Base-by-base conservation (phyloP, 2,888 invertebrate species). In the Tanypteryx hageni region DNA sequence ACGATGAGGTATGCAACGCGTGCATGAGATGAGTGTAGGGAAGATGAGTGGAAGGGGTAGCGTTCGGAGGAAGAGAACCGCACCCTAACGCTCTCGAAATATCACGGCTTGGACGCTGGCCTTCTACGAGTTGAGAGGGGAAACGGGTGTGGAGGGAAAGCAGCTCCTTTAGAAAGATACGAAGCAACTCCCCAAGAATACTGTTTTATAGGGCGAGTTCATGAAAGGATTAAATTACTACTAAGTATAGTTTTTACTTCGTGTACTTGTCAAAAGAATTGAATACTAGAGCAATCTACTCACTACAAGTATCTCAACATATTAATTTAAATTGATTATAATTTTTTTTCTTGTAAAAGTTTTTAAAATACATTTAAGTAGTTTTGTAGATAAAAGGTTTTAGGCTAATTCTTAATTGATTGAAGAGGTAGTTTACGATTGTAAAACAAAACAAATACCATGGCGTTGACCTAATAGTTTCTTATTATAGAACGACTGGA, bases 1-100 rank as follows among this genome's bases (percentile, higher is more conserved):
- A n/a, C 4, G 68, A 68, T 18, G 22, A 68, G 22, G n/a, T 68
- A 68, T 68, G 68, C n/a, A 68, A 22, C 68, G 22, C 68, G 68
- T 68, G 76, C 76, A 76, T 13, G 22, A 27, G 76, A 76, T 18
- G 76, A 11, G 76, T 22, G 27, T 76, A 76, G 7, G 27, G 27
- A 76, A 27, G 76, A 10, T 13, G 76, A 76, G 76, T 18, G 68
- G 68, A 68, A 22, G n/a, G 68, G 76, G 76, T 1, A 44, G 76
- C 76, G 22, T 22, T 22, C 27, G 27, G 76, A 27, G 11, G 76
- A 76, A 27, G 76, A 44, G 44, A 44, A 27, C 76, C 76, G 76
- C 76, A 76, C 76, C 76, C 76, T 76, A 76, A 22, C 22, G 76
- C 22, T 76, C 76, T 76, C 76, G 76, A 76, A 76, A 76, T 76